These are phyloP conservation scores for Apis dorsata DNA, from an alignment of 1,140 invertebrate species.

Conservation along the genomic window DNA sequence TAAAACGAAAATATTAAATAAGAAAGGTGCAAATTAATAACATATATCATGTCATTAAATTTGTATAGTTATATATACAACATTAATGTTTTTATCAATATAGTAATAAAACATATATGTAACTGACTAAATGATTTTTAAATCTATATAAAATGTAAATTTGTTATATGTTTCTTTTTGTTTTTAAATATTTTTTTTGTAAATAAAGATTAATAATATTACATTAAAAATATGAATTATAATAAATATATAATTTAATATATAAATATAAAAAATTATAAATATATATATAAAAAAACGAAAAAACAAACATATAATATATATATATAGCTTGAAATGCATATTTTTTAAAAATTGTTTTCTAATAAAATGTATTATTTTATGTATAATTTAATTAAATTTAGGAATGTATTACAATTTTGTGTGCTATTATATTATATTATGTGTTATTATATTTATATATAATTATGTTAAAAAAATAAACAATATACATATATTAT, in stretches of 20 bases:
- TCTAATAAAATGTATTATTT: slow-evolving; percentile 31
- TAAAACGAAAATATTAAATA: slow-evolving; percentile 45
- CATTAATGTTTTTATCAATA: slow-evolving; percentile 30
- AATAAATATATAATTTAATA: slow-evolving; percentile 35
- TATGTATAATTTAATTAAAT: slow-evolving; percentile 14
- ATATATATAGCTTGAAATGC: background rate
- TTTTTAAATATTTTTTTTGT: slow-evolving; percentile 27
- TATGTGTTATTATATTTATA: slow-evolving; percentile 23
- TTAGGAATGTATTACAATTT: background rate
- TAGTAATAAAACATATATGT: slow-evolving; percentile 3
- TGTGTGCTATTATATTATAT: slow-evolving; percentile 7
- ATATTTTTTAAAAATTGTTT: slow-evolving; percentile 27
- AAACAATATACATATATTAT: slow-evolving; percentile 39
- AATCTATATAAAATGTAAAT: slow-evolving; percentile 26
- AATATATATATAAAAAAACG: slow-evolving; percentile 19
- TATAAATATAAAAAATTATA: slow-evolving; percentile 5
- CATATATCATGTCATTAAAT: slow-evolving; percentile 1
- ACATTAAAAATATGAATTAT: slow-evolving; percentile 9
- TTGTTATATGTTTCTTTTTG: slow-evolving; percentile 25
- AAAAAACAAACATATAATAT: slow-evolving; percentile 4
- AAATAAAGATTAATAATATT: slow-evolving; percentile 32
- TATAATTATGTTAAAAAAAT: slow-evolving; percentile 33
- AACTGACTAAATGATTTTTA: slow-evolving; percentile 6
- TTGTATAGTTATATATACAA: slow-evolving; percentile 47
- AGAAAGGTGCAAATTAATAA: slow-evolving; percentile 11